phyloP scores from a whole-genome alignment of 2,113 vertebrate species.

The Nettapus auritus region DNA sequence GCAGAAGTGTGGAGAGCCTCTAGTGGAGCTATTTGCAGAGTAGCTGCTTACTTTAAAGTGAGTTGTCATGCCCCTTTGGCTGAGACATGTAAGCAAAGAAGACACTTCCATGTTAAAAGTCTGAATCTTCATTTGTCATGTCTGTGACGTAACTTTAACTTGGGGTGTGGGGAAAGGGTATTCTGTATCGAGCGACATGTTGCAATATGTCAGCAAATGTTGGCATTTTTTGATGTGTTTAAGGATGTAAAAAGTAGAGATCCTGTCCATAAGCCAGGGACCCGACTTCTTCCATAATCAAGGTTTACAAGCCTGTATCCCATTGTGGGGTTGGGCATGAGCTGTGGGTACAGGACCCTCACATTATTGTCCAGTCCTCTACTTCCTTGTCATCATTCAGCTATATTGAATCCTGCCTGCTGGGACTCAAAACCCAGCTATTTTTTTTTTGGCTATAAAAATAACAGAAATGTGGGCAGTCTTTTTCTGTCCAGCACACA shows the following conservation, averaged over 20 bases:
- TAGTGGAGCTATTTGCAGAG: background rate
- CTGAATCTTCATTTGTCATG: background rate
- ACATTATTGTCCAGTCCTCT: background rate
- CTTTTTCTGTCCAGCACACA: background rate
- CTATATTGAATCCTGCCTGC: background rate
- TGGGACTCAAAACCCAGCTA: background rate
- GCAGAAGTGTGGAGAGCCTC: background rate
- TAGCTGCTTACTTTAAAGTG: background rate
- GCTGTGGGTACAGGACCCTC: background rate
- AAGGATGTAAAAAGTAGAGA: background rate
- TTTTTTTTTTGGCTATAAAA: background rate
- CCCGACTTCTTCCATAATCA: background rate
- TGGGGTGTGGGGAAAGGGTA: background rate
- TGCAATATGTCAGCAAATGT: background rate
- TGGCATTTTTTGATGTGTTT: background rate
- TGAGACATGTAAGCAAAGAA: background rate
- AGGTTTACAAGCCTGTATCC: background rate
- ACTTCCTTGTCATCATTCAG: background rate
- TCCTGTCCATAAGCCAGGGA: background rate
- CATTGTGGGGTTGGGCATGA: background rate
- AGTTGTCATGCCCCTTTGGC: background rate
- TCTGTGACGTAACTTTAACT: background rate
- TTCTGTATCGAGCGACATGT: background rate
- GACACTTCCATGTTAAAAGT: background rate
- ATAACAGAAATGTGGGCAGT: background rate